Base-by-base conservation (phyloP, 2,888 invertebrate species). In the Macrosiphum euphorbiae region DNA sequence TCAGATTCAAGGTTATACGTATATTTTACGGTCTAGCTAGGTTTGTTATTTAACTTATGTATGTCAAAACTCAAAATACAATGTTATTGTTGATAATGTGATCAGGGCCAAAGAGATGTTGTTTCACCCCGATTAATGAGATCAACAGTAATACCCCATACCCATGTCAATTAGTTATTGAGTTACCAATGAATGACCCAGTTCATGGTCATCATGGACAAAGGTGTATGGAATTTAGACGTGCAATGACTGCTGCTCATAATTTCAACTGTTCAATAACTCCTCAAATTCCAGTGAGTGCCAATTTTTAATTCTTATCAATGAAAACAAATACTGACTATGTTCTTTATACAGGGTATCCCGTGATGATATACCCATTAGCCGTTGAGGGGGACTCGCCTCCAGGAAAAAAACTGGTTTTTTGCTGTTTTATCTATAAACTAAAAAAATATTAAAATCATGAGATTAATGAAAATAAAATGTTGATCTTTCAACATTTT, bases 181-280 rank as follows among this genome's bases (percentile, higher is more conserved):
- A 61, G 8, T 11, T 94, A 58, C 92, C 94, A 0, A 8, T 4
- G 24, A n/a, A 94, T 58, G 95, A 95, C 89, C 94, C 94, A 20
- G 90, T 95, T 28, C 91, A 91, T 61, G 84, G 85, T 35, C 41
- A 89, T 94, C 88, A 78, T 24, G 84, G 90, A 20, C 85, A 88
- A 50, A 94, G 58, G 7, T 95, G 95, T 78, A 61, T 95, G 90
- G 94, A 94, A 26, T 92, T 92, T 92, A 94, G 58, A 92, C 94
- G 94, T 10, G 91, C 94, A 50, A 44, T 86, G 55, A 86, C 84
- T 7, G 85, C 91, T 26, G 47, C 94, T 28, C 26, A 28, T 58
- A 94, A 94, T 87, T 92, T 94, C 85, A 88, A 91, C 26, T 94
- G 94, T 87, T 41, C 87, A 10, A 85, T 94, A 85, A 58, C 78